phyloP scores from a whole-genome alignment of 2,797 vertebrate species.

The Ataeniobius toweri region DNA sequence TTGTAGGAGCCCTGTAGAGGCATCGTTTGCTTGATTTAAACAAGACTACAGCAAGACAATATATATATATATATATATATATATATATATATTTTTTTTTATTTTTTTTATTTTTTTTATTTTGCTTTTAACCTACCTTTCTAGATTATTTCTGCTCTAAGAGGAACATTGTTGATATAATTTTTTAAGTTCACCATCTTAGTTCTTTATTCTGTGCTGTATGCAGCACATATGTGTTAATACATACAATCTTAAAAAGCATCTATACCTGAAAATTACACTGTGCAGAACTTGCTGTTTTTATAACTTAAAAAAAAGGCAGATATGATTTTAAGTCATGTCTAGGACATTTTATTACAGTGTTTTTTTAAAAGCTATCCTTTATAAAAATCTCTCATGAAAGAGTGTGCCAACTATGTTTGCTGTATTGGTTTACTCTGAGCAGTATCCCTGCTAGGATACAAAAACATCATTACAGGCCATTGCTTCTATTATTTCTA shows the following conservation, averaged over 20 bases:
- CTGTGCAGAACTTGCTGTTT: background rate
- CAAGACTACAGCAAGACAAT: background rate
- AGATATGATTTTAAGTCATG: conserved; percentile 7
- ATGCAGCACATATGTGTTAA: background rate
- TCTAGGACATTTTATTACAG: conserved; percentile 10
- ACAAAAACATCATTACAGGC: conserved; percentile 15
- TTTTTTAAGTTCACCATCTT: background rate
- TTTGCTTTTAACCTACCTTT: background rate
- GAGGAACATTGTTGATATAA: background rate
- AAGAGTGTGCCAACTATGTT: conserved; percentile 24
- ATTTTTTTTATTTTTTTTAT: too few relatives aligned
- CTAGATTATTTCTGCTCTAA: background rate
- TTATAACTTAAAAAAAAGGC: conserved; percentile 8
- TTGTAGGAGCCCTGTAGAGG: background rate
- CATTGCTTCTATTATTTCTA: conserved; percentile 35
- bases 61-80: background rate
- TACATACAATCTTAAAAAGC: background rate
- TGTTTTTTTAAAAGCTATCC: background rate
- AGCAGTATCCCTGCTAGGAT: conserved; percentile 26
- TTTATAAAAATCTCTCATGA: conserved; percentile 4
- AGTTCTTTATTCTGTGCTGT: background rate
- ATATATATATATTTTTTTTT: too few relatives aligned
- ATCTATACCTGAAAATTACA: background rate
- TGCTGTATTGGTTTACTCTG: conserved; percentile 15
- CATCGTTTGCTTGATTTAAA: background rate